Percentiles rank a stretch among this genome's conserved stretches.
Evolutionary conservation across 2,113 vertebrate genomes (phyloP).

Genomic region (Turdus rufiventris): DNA sequence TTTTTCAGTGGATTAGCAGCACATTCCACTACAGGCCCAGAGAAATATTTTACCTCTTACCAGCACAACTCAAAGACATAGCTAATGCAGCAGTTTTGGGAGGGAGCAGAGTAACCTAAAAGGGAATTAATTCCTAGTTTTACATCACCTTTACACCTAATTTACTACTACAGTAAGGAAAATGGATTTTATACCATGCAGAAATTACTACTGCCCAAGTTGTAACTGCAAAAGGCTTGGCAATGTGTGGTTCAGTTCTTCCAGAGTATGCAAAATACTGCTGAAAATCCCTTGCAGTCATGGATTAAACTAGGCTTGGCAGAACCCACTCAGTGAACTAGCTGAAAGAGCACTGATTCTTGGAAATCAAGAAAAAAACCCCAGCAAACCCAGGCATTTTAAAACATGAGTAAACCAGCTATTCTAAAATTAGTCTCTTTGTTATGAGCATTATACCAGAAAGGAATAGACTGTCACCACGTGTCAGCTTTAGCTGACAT

Average conservation of each 20-base stretch:
- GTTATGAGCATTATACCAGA: background rate
- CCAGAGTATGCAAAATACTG: background rate
- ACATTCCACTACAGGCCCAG: background rate
- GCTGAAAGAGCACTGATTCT: background rate
- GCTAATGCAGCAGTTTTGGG: background rate
- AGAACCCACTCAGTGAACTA: background rate
- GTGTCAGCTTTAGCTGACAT: conserved; percentile 50
- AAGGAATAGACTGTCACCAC: conserved; percentile 28
- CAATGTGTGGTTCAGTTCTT: background rate
- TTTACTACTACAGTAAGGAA: background rate
- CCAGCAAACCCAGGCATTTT: background rate
- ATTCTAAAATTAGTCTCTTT: conserved; percentile 20
- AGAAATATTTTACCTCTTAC: background rate
- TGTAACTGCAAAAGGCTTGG: background rate
- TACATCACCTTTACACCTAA: background rate
- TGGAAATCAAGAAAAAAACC: background rate
- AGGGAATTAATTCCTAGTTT: background rate
- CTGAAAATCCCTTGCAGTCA: background rate
- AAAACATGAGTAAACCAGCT: conserved; percentile 1
- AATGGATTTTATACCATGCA: background rate
- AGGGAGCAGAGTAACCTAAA: background rate
- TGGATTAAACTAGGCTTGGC: background rate
- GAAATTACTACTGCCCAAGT: background rate
- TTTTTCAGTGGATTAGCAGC: background rate
- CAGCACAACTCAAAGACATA: background rate